Base-by-base conservation (phyloP, 2,888 invertebrate genomes). In the Diarsia dahlii region DNA sequence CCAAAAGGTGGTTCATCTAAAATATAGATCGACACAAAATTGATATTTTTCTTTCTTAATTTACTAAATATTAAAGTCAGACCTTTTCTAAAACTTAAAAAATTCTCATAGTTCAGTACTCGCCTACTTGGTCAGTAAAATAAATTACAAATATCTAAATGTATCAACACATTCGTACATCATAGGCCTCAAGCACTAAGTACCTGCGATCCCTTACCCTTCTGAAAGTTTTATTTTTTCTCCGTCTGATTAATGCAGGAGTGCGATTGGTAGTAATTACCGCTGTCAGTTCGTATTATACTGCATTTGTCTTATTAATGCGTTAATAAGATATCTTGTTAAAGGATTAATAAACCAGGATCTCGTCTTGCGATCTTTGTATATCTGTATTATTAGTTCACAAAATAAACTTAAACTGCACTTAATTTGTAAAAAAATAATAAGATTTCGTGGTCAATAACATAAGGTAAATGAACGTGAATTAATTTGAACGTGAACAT, bases 281-380 rank as follows among this genome's bases (percentile, higher is more conserved):
- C 23, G 18, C 74, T 70, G 83, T 84, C 83, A 63, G 72, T 69
- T 77, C 65, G 50, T 18, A 80, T 82, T 74, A 71, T 58, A 71
- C 76, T 62, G 64, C 76, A 82, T 84, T 74, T 63, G 45, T 83
- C 85, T 83, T 77, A 71, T 84, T 76, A 84, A 84, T 79, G 74
- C 74, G 82, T 76, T 84, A 76, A 84, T 84, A 82, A 85, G 86
- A 79, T 70, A 85, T 82, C 83, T 80, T 76, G 85, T 74, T 80
- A 70, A 72, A 66, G 58, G 48, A 70, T 81, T 76, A 65, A 74
- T 85, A 64, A 67, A 23, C 60, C 58, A 58, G n/a, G 46, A 84
- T 84, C 80, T 79, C 34, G 28, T 58, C 58, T 15, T 62, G 74
- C 62, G 5, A 82, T 82, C 84, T 84, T 58, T 52, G 67, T 71